Evolutionary conservation across 2,797 vertebrate species (phyloP).

Genomic region (Protonibea diacanthus): DNA sequence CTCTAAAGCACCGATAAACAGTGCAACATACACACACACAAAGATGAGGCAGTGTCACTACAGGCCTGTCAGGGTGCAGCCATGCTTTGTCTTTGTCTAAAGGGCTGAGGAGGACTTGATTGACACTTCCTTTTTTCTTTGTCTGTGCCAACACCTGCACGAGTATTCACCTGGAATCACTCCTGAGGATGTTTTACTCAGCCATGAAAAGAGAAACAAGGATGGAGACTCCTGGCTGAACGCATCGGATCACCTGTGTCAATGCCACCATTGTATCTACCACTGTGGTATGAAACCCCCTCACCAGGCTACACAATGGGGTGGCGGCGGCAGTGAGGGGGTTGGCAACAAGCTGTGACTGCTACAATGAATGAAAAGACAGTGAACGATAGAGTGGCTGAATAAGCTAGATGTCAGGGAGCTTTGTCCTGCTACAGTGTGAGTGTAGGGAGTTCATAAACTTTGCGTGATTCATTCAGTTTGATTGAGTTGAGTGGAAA

Average conservation of each 20-base stretch:
- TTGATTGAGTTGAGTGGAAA: slow-evolving; percentile 2
- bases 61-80: slow-evolving; percentile 54
- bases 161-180: slow-evolving; percentile 72
- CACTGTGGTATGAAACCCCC: slow-evolving; percentile 66
- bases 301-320: slow-evolving; percentile 73
- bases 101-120: slow-evolving; percentile 47
- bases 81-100: slow-evolving; percentile 59
- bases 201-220: slow-evolving; percentile 75
- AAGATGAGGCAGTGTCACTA: slow-evolving; percentile 30
- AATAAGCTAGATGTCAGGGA: slow-evolving; percentile 72
- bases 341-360: slow-evolving; percentile 77
- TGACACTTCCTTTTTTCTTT: slow-evolving; percentile 69
- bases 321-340: slow-evolving; percentile 41
- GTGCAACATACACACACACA: slow-evolving; percentile 14
- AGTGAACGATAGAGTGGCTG: slow-evolving; percentile 65
- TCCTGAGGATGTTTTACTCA: slow-evolving; percentile 73
- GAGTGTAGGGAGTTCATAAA: slow-evolving; percentile 49
- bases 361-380: slow-evolving; percentile 76
- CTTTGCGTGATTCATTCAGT: slow-evolving; percentile 62
- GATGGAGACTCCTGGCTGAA: slow-evolving; percentile 69
- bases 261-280: slow-evolving; percentile 81
- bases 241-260: slow-evolving; percentile 79
- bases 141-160: slow-evolving; percentile 78
- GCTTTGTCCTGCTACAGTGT: slow-evolving; percentile 65
- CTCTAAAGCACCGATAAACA: slow-evolving; percentile 19